A percentile compares a stretch with the other conserved stretches of the same genome.
Evolutionary conservation across 2,888 invertebrate genomes (phyloP).

Genomic region (Acrobasis repandana): DNA sequence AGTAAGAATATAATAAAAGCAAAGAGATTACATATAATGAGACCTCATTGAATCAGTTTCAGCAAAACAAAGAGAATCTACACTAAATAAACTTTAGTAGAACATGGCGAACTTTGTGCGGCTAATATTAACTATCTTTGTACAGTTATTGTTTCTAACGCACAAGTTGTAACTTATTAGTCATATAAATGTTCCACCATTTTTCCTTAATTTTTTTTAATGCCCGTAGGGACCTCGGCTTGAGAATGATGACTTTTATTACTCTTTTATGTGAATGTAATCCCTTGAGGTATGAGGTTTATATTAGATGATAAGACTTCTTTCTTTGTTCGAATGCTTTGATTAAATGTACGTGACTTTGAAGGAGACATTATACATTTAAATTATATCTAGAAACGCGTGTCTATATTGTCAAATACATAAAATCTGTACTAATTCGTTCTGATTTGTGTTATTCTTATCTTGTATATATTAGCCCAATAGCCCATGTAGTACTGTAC

Average conservation of each 20-base stretch:
- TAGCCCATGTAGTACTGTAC: too few species aligned
- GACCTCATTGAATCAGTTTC: not conserved
- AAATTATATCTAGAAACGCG: too few species aligned
- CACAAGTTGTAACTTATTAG: constrained; percentile 45
- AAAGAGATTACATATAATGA: not conserved
- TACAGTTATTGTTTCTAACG: constrained; percentile 34
- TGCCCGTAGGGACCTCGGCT: not conserved
- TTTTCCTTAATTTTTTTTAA: constrained; percentile 36
- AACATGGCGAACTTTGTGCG: constrained; percentile 18
- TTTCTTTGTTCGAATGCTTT: too few species aligned
- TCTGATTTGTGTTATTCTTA: too few species aligned
- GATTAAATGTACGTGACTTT: too few species aligned
- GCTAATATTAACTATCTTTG: constrained; percentile 44
- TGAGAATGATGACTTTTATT: constrained; percentile 1
- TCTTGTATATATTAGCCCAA: too few species aligned
- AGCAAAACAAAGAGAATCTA: not conserved
- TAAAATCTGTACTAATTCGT: too few species aligned
- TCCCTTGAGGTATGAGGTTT: not conserved
- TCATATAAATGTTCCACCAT: constrained; percentile 43
- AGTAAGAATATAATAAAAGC: too few species aligned
- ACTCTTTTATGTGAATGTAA: not conserved
- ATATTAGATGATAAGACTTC: not conserved
- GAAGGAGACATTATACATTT: too few species aligned
- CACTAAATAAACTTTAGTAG: constrained; percentile 7
- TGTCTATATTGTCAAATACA: too few species aligned